A percentile compares a stretch with the other conserved stretches of the same genome.
These are phyloP conservation scores for Ptychoptera albimana DNA, from an alignment of 2,888 invertebrate genomes.

Conservation along the genomic window DNA sequence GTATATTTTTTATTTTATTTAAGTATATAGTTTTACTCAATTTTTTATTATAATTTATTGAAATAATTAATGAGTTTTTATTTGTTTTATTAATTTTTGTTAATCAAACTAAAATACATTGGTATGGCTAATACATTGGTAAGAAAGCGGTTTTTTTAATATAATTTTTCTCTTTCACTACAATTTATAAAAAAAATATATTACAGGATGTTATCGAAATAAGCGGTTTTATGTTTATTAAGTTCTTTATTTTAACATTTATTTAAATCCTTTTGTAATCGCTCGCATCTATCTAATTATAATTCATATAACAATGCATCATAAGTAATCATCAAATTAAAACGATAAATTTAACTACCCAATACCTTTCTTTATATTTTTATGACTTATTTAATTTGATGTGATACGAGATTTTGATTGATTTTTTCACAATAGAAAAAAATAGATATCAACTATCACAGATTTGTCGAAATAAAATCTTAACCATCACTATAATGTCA, in stretches of 20 bases:
- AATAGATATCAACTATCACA: too few species aligned
- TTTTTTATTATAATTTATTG: too few species aligned
- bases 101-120: not conserved
- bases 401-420: too few species aligned
- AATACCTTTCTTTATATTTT: too few species aligned
- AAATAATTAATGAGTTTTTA: not conserved
- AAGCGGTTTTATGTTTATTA: not conserved
- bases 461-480: too few species aligned
- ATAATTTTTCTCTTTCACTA: not conserved
- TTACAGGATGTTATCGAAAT: not conserved
- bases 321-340: too few species aligned
- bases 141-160: conserved; percentile 6
- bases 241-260: not conserved
- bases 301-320: too few species aligned
- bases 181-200: not conserved
- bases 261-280: not conserved
- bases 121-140: conserved; percentile 7
- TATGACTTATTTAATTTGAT: too few species aligned
- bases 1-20: conserved; percentile 11
- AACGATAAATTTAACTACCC: too few species aligned
- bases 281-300: too few species aligned
- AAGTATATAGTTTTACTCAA: not conserved
- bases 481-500: too few species aligned
- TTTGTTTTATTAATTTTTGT: not conserved
- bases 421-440: too few species aligned